These are phyloP conservation scores for Acromyrmex charruanus DNA, from an alignment of 1,140 invertebrate species.

Conservation along the genomic window DNA sequence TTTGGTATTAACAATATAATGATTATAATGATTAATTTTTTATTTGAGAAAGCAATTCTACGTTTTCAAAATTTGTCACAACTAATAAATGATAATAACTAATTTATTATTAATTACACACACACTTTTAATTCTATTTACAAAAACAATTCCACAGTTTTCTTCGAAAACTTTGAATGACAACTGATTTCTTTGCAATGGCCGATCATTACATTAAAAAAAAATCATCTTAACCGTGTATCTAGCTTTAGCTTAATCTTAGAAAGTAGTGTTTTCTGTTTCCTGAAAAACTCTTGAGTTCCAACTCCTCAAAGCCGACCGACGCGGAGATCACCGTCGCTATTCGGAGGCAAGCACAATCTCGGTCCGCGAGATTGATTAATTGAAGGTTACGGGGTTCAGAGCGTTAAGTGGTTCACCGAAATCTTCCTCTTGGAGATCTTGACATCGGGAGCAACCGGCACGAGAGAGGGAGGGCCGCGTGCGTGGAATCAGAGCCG, in stretches of 20 bases:
- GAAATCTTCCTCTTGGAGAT: constrained; percentile 69
- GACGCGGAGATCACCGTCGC: constrained; percentile 18
- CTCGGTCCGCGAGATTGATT: constrained; percentile 73
- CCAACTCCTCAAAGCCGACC: background rate
- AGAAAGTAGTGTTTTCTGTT: background rate
- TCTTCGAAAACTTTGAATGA: background rate
- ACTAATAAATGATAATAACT: background rate
- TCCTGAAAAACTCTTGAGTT: constrained; percentile 8
- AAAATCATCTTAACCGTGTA: constrained; percentile 10
- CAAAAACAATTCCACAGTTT: background rate
- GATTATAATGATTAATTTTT: background rate
- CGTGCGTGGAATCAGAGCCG: constrained; percentile 68
- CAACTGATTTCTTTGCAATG: background rate
- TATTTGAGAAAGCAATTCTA: background rate
- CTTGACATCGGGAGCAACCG: constrained; percentile 53
- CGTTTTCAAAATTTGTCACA: background rate
- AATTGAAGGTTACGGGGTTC: constrained; percentile 75
- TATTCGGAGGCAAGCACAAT: constrained; percentile 54
- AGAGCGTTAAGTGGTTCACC: constrained; percentile 74
- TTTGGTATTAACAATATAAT: too few relatives aligned
- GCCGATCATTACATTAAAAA: background rate
- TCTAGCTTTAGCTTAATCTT: background rate
- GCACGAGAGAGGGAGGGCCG: constrained; percentile 23
- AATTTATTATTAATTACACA: background rate
- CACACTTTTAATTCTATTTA: background rate